Conservation (phyloP, 2,113 vertebrate species). For the Pelobates fuscus region DNA sequence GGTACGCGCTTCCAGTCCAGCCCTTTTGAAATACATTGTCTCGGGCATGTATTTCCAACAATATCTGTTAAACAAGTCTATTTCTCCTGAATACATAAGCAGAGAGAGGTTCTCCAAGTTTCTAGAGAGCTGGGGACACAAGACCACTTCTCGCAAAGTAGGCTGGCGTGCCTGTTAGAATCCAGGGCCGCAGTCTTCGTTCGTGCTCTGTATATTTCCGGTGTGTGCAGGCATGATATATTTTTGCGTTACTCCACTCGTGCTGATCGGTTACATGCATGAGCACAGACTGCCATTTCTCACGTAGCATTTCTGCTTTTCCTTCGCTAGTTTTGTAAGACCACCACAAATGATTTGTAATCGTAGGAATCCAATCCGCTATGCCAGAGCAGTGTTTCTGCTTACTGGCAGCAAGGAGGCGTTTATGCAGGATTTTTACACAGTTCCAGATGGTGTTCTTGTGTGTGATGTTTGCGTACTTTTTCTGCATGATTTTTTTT, state of each 20-base stretch:
- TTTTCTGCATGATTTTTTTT: conserved; percentile 19
- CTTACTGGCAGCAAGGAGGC: background rate
- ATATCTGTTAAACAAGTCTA: too few relatives aligned
- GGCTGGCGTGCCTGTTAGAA: background rate
- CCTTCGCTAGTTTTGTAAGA: background rate
- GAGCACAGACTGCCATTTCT: conserved; percentile 10
- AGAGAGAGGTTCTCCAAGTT: conserved; percentile 1
- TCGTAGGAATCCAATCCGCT: conserved; percentile 8
- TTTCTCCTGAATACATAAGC: conserved; percentile 14
- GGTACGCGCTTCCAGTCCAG: too few relatives aligned
- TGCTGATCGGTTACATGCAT: conserved; percentile 15
- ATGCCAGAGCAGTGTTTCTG: conserved; percentile 1
- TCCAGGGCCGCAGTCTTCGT: background rate
- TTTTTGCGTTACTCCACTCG: conserved; percentile 1
- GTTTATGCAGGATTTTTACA: background rate
- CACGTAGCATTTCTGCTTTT: background rate
- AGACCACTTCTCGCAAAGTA: background rate
- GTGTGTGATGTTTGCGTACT: background rate
- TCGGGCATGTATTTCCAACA: too few relatives aligned
- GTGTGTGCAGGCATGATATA: background rate
- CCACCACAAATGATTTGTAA: conserved; percentile 26
- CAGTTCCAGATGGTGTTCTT: conserved; percentile 13
- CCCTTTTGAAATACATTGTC: too few relatives aligned
- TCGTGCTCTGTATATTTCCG: background rate
- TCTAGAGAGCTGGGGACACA: background rate